phyloP scores from a whole-genome alignment of 1,140 invertebrate species.

The Drosophila elegans region DNA sequence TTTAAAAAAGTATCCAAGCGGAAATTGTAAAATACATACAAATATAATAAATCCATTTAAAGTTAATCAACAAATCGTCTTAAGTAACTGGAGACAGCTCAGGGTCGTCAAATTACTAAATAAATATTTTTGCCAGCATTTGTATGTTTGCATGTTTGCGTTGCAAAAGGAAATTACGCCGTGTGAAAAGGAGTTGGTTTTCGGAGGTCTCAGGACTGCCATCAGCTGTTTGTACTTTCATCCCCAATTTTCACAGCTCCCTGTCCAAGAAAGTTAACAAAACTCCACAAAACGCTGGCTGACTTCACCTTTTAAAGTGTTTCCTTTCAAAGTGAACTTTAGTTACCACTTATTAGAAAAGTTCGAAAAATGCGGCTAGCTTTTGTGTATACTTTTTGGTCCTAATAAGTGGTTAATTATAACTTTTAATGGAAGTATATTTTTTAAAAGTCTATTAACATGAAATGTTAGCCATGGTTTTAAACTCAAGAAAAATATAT shows the following conservation, averaged over 20 bases:
- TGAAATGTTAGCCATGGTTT: too few species aligned
- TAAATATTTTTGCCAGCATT: slow-evolving; percentile 40
- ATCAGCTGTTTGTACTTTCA: slow-evolving; percentile 36
- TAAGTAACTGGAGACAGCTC: slow-evolving; percentile 20
- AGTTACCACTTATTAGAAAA: slow-evolving; percentile 24
- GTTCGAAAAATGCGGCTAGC: slow-evolving; percentile 2
- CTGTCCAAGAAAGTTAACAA: slow-evolving; percentile 19
- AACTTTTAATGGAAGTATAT: slow-evolving; percentile 1
- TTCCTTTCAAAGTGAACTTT: slow-evolving; percentile 2
- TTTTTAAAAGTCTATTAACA: not conserved
- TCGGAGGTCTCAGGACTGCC: slow-evolving; percentile 1
- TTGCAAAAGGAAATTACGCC: slow-evolving; percentile 30
- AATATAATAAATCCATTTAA: slow-evolving; percentile 33
- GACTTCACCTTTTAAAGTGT: slow-evolving; percentile 22
- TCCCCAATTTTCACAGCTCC: slow-evolving; percentile 17
- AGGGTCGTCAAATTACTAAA: slow-evolving; percentile 32
- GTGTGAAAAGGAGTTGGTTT: slow-evolving; percentile 29
- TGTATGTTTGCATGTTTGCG: slow-evolving; percentile 35
- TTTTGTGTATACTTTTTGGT: slow-evolving; percentile 4
- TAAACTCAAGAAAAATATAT: too few species aligned
- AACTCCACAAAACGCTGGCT: slow-evolving; percentile 26
- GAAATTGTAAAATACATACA: slow-evolving; percentile 12
- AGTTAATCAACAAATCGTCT: slow-evolving; percentile 41
- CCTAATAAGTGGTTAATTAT: slow-evolving; percentile 7
- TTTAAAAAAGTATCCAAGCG: not conserved